Evolutionary conservation across 35 echinoderm and acorn worm genomes (phyloP).

Genomic region (Lytechinus pictus): DNA sequence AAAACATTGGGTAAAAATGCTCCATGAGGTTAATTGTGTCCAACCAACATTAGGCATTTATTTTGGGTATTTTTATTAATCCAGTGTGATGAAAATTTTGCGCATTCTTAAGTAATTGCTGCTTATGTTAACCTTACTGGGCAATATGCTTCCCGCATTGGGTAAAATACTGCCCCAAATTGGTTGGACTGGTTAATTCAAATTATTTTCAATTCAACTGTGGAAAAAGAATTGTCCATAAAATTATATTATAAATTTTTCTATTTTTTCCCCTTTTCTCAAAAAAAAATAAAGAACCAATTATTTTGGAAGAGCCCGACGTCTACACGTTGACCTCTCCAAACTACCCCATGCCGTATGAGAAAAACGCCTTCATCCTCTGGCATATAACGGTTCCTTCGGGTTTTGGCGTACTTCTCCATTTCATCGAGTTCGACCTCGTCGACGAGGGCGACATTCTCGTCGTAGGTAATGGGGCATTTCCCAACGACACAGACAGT

Average conservation of each 20-base stretch:
- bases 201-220: no score
- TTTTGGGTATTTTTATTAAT: no score
- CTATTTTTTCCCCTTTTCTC: background rate
- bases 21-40: no score
- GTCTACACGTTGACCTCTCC: background rate
- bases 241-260: background rate
- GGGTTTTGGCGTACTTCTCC: background rate
- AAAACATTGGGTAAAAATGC: no score
- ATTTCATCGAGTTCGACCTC: slow-evolving; percentile 29
- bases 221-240: no score
- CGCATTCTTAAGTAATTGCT: no score
- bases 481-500: background rate
- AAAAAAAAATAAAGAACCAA: background rate
- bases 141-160: no score
- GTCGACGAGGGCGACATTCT: background rate
- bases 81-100: no score
- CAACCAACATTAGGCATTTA: no score
- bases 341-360: background rate
- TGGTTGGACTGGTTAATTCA: no score
- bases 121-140: no score
- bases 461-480: background rate
- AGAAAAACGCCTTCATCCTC: background rate
- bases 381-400: background rate
- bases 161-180: no score
- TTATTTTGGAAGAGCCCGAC: background rate